Base-by-base conservation (phyloP, 2,888 invertebrate genomes). In the Ctenicera cuprea region DNA sequence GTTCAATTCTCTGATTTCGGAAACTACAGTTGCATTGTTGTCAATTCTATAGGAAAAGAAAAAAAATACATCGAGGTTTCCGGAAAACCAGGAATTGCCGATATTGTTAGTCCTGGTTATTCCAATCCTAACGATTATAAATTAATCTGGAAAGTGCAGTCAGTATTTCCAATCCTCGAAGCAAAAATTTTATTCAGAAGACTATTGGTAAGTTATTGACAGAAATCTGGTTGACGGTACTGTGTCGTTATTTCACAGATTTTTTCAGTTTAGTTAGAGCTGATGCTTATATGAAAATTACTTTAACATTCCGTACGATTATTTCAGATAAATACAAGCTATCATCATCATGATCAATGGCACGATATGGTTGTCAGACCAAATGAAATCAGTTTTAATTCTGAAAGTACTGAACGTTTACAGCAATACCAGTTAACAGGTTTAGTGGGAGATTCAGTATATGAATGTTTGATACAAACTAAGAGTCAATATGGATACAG, bases 71-170 rank as follows among this genome's bases (percentile, higher is more conserved):
- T 92, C 80, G 91, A 91, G 82, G 87, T 92, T 41, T 91, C 91
- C 12, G 92, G 92, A 11, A 89, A 90, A 75, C 92, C 92, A 0
- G 91, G 92, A 2, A 90, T 91, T 16, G 91, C 92, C 0, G 89
- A 90, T 78, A 90, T 92, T 76, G 88, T 90, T 73, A 91, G 91
- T 73, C 89, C 91, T 0, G 89, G 90, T 0, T 88, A 90, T 80
- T 91, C 92, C 22, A 89, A 90, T 75, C 88, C 90, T 52, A 90
- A 91, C 83, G 89, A 90, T 73, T 92, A 92, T 83, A 91, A 91
- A 80, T 85, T 92, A 59, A 90, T 90, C 30, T 93, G 92, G 92
- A 88, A 89, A 64, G 91, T 92, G 38, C 92, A 92, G 81, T 91
- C 91, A 7, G 91, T 91, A 78, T 91, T 92, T 64, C 89, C 90